phyloP scores from a whole-genome alignment of 2,888 invertebrate genomes.

The Isotomurus palustris region DNA sequence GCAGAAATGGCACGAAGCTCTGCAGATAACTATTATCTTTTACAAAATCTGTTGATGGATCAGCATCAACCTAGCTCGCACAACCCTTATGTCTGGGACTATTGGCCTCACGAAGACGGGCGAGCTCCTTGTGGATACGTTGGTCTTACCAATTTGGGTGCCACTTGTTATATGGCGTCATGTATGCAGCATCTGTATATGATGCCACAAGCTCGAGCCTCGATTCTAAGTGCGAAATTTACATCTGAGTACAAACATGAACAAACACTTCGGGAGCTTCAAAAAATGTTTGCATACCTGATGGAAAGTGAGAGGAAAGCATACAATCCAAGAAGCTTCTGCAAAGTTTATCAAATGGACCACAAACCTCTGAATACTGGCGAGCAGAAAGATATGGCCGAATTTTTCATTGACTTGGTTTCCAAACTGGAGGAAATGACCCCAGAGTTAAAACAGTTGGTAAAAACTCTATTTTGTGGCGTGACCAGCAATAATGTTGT shows the following conservation, averaged over 20 bases:
- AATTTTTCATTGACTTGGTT: constrained; percentile 93
- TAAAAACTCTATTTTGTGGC: constrained; percentile 88
- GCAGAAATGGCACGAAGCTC: constrained; percentile 81
- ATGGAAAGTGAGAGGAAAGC: constrained; percentile 91
- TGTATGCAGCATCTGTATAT: constrained; percentile 96
- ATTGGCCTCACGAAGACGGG: constrained; percentile 95
- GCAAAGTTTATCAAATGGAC: constrained; percentile 95
- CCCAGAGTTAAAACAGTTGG: constrained; percentile 77
- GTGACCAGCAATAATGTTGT: constrained; percentile 93
- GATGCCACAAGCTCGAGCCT: constrained; percentile 83
- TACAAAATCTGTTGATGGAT: constrained; percentile 74
- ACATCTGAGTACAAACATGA: constrained; percentile 56
- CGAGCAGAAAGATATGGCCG: constrained; percentile 97
- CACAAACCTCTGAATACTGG: constrained; percentile 92
- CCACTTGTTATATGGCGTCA: constrained; percentile 96
- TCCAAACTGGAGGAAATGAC: constrained; percentile 91
- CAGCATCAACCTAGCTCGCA: constrained; percentile 83
- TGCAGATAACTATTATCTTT: constrained; percentile 75
- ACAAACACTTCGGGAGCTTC: constrained; percentile 67
- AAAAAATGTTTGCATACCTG: constrained; percentile 92
- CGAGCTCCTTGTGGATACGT: constrained; percentile 91
- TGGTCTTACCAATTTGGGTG: constrained; percentile 88
- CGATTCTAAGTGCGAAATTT: constrained; percentile 70
- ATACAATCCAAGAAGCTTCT: constrained; percentile 91
- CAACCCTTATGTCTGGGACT: constrained; percentile 90